Conservation (phyloP, 2,888 invertebrate genomes). For the Acronicta psi region DNA sequence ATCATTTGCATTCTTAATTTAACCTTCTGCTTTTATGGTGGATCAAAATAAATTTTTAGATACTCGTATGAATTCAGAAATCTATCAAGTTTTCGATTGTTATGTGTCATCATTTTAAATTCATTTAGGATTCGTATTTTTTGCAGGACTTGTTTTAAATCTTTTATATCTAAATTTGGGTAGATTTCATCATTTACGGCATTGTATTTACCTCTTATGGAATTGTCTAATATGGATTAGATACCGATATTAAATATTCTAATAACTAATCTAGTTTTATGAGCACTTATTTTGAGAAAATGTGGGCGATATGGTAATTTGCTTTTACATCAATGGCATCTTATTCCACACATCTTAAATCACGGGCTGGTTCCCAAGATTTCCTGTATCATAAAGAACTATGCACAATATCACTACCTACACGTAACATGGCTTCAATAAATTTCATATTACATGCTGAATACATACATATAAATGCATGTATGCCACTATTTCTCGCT, state of each 20-base stretch:
- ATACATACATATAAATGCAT: constrained; percentile 53
- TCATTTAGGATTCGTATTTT: constrained; percentile 6
- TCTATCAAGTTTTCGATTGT: constrained; percentile 42
- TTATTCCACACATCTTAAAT: constrained; percentile 49
- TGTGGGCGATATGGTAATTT: constrained; percentile 48
- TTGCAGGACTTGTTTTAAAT: constrained; percentile 4
- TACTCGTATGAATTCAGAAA: constrained; percentile 27
- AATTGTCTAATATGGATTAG: constrained; percentile 8
- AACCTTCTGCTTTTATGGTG: constrained; percentile 6
- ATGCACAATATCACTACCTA: constrained; percentile 48
- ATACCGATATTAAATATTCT: constrained; percentile 17
- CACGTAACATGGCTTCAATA: constrained; percentile 44
- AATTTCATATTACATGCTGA: constrained; percentile 46
- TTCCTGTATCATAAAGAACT: constrained; percentile 53
- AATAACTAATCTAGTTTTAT: constrained; percentile 10
- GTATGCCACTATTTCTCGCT: constrained; percentile 55
- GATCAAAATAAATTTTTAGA: constrained; percentile 20
- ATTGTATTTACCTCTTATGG: not conserved
- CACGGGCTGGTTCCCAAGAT: constrained; percentile 48
- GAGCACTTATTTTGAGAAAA: constrained; percentile 32
- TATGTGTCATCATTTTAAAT: constrained; percentile 19
- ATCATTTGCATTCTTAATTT: constrained; percentile 28
- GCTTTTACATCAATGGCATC: constrained; percentile 14
- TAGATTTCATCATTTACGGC: not conserved
- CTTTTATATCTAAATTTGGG: constrained; percentile 1